These are phyloP conservation scores for Venusia cambrica DNA, from an alignment of 2,888 invertebrate genomes.

Conservation along the genomic window DNA sequence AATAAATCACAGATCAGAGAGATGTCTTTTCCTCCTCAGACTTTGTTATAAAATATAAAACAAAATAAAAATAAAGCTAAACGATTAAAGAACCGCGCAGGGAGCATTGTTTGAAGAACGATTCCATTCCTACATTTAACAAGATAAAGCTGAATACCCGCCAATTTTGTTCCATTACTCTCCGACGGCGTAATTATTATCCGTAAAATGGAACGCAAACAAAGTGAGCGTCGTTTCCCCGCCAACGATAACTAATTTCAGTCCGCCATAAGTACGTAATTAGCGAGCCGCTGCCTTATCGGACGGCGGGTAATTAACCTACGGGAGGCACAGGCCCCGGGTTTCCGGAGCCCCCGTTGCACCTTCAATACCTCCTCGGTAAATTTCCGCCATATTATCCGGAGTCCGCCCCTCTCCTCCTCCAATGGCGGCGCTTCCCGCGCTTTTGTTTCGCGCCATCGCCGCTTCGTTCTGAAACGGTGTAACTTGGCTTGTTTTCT, in stretches of 20 bases:
- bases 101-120: slow-evolving; percentile 65
- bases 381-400: slow-evolving; percentile 80
- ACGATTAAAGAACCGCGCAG: slow-evolving; percentile 70
- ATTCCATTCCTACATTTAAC: slow-evolving; percentile 65
- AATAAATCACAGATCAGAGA: too few species aligned
- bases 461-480: slow-evolving; percentile 70
- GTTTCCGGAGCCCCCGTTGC: slow-evolving; percentile 52
- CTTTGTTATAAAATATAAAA: slow-evolving; percentile 51
- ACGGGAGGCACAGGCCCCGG: slow-evolving; percentile 49
- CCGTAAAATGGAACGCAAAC: slow-evolving; percentile 79
- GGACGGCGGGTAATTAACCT: slow-evolving; percentile 80
- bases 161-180: slow-evolving; percentile 78
- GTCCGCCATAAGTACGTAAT: slow-evolving; percentile 81
- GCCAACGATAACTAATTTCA: slow-evolving; percentile 80
- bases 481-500: slow-evolving; percentile 70
- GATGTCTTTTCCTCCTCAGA: slow-evolving; percentile 13
- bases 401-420: slow-evolving; percentile 76
- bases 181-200: slow-evolving; percentile 68
- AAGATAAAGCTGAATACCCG: slow-evolving; percentile 73
- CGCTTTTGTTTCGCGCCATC: slow-evolving; percentile 77
- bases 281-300: slow-evolving; percentile 81
- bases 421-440: slow-evolving; percentile 75
- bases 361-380: slow-evolving; percentile 77
- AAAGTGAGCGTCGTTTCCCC: slow-evolving; percentile 77
- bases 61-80: slow-evolving; percentile 65